These are phyloP conservation scores for Elachura formosa DNA, from an alignment of 2,113 vertebrate genomes.

Conservation along the genomic window DNA sequence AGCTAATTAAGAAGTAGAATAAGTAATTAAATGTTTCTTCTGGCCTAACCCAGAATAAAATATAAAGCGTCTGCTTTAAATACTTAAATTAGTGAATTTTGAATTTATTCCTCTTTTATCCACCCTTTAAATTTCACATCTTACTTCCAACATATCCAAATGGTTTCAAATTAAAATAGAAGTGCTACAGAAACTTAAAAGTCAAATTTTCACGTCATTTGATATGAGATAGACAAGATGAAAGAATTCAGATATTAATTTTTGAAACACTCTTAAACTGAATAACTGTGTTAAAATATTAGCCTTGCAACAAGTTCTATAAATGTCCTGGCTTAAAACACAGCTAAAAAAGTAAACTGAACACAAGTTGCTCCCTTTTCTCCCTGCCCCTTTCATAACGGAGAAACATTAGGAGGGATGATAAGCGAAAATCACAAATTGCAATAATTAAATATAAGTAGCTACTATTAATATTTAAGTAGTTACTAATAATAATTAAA, in stretches of 20 bases:
- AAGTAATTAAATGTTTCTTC: not conserved
- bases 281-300: not conserved
- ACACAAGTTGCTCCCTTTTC: not conserved
- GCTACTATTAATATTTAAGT: too few relatives aligned
- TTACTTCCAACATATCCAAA: not conserved
- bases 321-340: not conserved
- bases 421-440: not conserved
- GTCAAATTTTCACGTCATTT: not conserved
- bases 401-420: not conserved
- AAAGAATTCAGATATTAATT: not conserved
- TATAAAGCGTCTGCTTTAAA: accelerated
- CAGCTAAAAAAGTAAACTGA: not conserved
- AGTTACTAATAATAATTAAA: too few relatives aligned
- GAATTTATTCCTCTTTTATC: not conserved
- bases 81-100: not conserved
- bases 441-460: not conserved
- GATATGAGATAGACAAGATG: not conserved
- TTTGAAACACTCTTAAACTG: not conserved
- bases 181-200: not conserved
- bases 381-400: accelerated
- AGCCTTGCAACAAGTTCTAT: not conserved
- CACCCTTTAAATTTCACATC: not conserved
- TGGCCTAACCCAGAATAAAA: not conserved
- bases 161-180: not conserved
- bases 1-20: not conserved